Percentiles rank a stretch among this genome's conserved stretches.
These are phyloP conservation scores for Anolis apletophallus DNA, from an alignment of 2,797 vertebrate genomes.

Conservation along the genomic window DNA sequence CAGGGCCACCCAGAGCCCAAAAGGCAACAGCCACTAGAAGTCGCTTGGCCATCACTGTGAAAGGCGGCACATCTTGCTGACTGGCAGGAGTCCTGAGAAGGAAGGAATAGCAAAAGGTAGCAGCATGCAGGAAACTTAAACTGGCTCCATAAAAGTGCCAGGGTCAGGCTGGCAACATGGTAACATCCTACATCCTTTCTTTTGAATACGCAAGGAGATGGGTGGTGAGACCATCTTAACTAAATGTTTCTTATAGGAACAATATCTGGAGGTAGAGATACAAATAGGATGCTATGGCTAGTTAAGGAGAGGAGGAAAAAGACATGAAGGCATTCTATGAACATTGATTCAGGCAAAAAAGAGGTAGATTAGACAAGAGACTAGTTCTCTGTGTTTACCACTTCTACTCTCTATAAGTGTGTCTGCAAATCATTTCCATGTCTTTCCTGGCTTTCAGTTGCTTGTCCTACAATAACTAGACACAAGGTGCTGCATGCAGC, in stretches of 20 bases:
- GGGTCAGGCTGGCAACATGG: neutral
- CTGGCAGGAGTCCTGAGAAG: slow-evolving; percentile 22
- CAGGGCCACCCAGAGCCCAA: slow-evolving; percentile 81
- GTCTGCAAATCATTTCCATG: neutral
- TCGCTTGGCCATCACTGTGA: slow-evolving; percentile 72
- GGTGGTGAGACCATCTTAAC: too few species aligned
- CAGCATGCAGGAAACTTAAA: neutral
- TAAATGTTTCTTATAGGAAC: too few species aligned
- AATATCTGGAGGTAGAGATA: too few species aligned
- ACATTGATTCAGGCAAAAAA: too few species aligned
- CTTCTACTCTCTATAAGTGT: neutral
- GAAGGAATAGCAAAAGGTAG: slow-evolving; percentile 15
- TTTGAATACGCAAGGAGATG: too few species aligned
- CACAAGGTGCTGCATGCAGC: too few species aligned
- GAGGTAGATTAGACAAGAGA: too few species aligned
- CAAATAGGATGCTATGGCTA: too few species aligned
- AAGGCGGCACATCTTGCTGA: neutral
- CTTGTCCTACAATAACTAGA: neutral
- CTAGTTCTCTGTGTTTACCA: too few species aligned
- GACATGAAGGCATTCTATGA: too few species aligned
- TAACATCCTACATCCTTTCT: neutral
- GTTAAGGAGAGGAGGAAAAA: too few species aligned
- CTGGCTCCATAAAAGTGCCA: too few species aligned
- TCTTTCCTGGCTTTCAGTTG: neutral
- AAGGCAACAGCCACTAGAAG: slow-evolving; percentile 84